phyloP scores from a whole-genome alignment of 1,140 invertebrate species.

The Sminthurinus signatus region DNA sequence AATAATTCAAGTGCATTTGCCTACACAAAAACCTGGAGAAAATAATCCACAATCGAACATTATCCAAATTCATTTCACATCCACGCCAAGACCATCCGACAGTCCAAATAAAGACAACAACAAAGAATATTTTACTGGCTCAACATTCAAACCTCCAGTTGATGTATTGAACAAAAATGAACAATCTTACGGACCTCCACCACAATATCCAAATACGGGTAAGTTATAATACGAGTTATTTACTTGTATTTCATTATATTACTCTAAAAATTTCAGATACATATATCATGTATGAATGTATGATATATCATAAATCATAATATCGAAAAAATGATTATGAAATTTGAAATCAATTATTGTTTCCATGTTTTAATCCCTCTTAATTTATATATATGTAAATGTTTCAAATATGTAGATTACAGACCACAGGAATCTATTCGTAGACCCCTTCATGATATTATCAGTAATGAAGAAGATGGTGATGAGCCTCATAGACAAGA shows the following conservation, averaged over 20 bases:
- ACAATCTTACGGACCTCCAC: not conserved
- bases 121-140: conserved; percentile 11
- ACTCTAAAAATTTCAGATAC: no score
- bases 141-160: conserved; percentile 13
- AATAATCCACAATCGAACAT: not conserved
- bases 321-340: no score
- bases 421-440: not conserved
- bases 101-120: not conserved
- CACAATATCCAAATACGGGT: conserved; percentile 19
- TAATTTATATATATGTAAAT: no score
- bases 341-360: no score
- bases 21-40: not conserved
- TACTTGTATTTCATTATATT: no score
- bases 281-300: no score
- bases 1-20: conserved; percentile 7
- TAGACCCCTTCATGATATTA: no score
- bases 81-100: not conserved
- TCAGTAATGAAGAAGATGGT: not conserved
- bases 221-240: not conserved
- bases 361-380: no score
- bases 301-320: no score
- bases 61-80: conserved; percentile 10
- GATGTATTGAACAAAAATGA: not conserved
- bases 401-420: no score
- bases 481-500: not conserved